These are phyloP conservation scores for Drosophila pegasa DNA, from an alignment of 2,888 invertebrate genomes.

Conservation along the genomic window DNA sequence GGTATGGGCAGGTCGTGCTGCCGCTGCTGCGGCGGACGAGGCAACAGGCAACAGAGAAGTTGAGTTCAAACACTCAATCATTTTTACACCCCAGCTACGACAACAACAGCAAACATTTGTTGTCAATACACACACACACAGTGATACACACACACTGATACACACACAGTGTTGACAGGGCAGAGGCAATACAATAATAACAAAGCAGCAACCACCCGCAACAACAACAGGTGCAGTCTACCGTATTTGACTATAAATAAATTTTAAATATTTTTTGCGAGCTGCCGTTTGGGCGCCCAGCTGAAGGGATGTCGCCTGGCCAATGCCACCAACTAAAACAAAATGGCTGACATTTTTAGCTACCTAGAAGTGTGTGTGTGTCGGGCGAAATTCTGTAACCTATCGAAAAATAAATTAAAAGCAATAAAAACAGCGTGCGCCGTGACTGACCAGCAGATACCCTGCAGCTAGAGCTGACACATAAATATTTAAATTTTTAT, in stretches of 20 bases:
- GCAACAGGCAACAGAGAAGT: conserved; percentile 52
- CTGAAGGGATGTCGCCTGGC: background rate
- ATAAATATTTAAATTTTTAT: background rate
- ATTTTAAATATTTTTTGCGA: conserved; percentile 66
- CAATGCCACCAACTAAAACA: conserved; percentile 30
- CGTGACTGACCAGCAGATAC: background rate
- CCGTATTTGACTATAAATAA: conserved; percentile 74
- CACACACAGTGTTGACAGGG: conserved; percentile 48
- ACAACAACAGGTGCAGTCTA: conserved; percentile 66
- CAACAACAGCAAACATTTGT: conserved; percentile 44
- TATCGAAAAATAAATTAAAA: conserved; percentile 12
- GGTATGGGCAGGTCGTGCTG: conserved; percentile 10
- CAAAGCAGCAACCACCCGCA: conserved; percentile 23
- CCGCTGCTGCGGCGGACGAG: conserved; percentile 1
- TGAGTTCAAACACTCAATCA: conserved; percentile 76
- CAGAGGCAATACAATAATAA: conserved; percentile 27
- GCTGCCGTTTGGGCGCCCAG: conserved; percentile 34
- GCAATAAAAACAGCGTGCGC: background rate
- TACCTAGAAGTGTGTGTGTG: conserved; percentile 21
- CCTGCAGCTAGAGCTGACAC: background rate
- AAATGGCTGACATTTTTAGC: conserved; percentile 40
- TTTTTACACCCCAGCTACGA: conserved; percentile 64
- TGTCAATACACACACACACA: conserved; percentile 26
- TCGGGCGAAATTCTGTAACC: conserved; percentile 18
- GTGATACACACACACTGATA: conserved; percentile 5